phyloP scores from a whole-genome alignment of 1,140 invertebrate genomes.

The Drosophila nigromelanica region DNA sequence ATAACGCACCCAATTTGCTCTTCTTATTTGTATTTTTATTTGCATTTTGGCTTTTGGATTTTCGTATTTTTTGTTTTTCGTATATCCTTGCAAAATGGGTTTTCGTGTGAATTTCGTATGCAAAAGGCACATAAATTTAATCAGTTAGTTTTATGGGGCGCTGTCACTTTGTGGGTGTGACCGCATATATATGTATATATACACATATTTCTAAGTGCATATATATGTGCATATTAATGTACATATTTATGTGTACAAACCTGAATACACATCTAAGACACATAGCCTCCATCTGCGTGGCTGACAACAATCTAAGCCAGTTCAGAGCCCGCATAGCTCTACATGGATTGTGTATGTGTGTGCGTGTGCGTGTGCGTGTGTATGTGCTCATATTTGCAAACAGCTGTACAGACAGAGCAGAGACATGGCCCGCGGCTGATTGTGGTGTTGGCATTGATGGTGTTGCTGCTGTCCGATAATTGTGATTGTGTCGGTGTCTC shows the following conservation, averaged over 20 bases:
- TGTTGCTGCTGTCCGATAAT: conserved; percentile 53
- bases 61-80: background rate
- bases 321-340: conserved; percentile 34
- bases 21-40: conserved; percentile 2
- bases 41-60: background rate
- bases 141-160: conserved; percentile 48
- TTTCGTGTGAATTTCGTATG: conserved; percentile 54
- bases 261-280: conserved; percentile 3
- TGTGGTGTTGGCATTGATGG: background rate
- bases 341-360: conserved; percentile 5
- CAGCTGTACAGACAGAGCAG: conserved; percentile 14
- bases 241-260: background rate
- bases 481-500: conserved; percentile 32
- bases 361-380: conserved; percentile 17
- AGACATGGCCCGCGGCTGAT: conserved; percentile 6
- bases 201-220: background rate
- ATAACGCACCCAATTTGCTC: conserved; percentile 24
- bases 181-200: background rate
- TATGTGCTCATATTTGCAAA: conserved; percentile 2
- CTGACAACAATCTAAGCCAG: conserved; percentile 41
- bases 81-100: conserved; percentile 22
- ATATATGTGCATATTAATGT: background rate
- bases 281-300: conserved; percentile 19
- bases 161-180: conserved; percentile 34
- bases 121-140: conserved; percentile 73